A percentile compares a stretch with the other conserved stretches of the same genome.
These are phyloP conservation scores for Zaprionus davidi DNA, from an alignment of 1,140 invertebrate genomes.

Conservation along the genomic window DNA sequence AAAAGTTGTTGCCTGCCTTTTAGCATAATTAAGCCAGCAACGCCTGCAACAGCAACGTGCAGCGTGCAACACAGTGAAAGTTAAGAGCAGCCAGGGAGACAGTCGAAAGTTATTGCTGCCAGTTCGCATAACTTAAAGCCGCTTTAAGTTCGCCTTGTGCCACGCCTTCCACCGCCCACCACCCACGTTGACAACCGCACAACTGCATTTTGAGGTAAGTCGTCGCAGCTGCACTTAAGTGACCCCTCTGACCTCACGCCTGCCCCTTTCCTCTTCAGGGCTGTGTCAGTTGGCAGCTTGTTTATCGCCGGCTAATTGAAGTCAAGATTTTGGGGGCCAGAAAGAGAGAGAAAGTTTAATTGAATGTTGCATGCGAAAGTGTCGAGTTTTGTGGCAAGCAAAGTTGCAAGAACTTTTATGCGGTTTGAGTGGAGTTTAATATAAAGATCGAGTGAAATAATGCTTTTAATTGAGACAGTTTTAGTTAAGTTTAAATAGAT, in stretches of 20 bases:
- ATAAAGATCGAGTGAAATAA: neutral
- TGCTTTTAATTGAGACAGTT: neutral
- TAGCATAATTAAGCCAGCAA: conserved; percentile 71
- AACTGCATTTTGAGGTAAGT: conserved; percentile 67
- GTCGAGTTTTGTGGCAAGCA: conserved; percentile 10
- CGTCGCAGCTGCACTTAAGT: conserved; percentile 19
- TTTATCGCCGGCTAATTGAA: conserved; percentile 74
- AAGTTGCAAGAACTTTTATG: conserved; percentile 25
- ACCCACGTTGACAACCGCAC: neutral
- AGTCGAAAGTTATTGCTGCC: conserved; percentile 20
- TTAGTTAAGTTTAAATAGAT: neutral
- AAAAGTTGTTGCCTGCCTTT: conserved; percentile 61
- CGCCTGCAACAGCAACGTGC: neutral
- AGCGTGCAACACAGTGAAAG: conserved; percentile 24
- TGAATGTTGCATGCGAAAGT: conserved; percentile 56
- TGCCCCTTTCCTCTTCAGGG: neutral
- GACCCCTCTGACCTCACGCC: neutral
- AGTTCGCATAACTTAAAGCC: conserved; percentile 37
- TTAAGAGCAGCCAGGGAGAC: neutral
- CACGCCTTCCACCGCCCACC: neutral
- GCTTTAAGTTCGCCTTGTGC: conserved; percentile 42
- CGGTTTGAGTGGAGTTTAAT: neutral
- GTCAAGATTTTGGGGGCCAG: conserved; percentile 35
- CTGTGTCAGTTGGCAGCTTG: conserved; percentile 48
- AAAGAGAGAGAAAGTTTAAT: conserved; percentile 57